Percentiles rank a stretch among this genome's conserved stretches.
These are phyloP conservation scores for Crepidodera aurea DNA, from an alignment of 2,888 invertebrate species.

Conservation along the genomic window DNA sequence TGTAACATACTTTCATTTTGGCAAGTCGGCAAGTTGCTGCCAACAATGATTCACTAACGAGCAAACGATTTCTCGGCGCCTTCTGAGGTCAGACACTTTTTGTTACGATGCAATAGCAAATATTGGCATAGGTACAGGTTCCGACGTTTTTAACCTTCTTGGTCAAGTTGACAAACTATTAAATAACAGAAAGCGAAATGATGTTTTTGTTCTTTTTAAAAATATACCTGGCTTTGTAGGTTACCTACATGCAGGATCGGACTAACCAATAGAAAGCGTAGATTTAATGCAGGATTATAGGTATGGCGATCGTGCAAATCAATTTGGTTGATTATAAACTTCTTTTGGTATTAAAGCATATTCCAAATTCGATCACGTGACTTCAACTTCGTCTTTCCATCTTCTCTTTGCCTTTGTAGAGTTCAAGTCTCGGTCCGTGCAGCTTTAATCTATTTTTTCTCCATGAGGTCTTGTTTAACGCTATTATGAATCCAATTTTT, in stretches of 20 bases:
- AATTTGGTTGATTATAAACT: no score
- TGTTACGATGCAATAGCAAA: slow-evolving; percentile 4
- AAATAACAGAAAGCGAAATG: slow-evolving; percentile 9
- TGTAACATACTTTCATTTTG: slow-evolving; percentile 1
- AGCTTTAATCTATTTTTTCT: no score
- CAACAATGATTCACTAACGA: slow-evolving; percentile 2
- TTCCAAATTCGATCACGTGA: no score
- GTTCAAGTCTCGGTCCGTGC: no score
- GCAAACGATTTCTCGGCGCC: slow-evolving; percentile 13
- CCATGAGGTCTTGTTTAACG: no score
- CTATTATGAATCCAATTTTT: no score
- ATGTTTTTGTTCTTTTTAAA: neutral
- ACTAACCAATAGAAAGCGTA: no score
- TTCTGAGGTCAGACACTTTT: slow-evolving; percentile 3
- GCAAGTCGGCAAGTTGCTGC: neutral
- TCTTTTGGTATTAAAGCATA: no score
- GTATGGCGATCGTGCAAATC: no score
- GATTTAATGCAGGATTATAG: no score
- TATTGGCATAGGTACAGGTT: slow-evolving; percentile 14
- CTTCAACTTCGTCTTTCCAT: no score
- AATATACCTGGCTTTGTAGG: neutral
- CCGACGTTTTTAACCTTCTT: neutral
- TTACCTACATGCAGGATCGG: neutral
- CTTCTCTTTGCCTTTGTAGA: no score
- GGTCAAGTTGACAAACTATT: neutral